Percentiles rank a stretch among this genome's conserved stretches.
phyloP scores from a whole-genome alignment of 2,888 invertebrate genomes.

The Punctoribates punctum region DNA sequence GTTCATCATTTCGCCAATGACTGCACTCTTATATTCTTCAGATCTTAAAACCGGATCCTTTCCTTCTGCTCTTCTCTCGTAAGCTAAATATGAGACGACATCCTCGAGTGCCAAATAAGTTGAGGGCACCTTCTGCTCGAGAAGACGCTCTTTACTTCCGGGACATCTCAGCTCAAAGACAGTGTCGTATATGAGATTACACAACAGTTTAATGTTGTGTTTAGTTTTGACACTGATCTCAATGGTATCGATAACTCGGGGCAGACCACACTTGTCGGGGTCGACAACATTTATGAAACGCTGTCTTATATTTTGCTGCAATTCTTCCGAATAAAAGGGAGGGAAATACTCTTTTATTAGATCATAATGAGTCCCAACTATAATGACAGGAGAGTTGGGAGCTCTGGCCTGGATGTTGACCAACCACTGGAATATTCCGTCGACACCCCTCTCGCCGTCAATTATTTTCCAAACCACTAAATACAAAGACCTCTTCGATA shows the following conservation, averaged over 20 bases:
- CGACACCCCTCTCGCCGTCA: constrained; percentile 84
- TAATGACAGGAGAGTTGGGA: constrained; percentile 91
- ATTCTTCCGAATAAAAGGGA: constrained; percentile 64
- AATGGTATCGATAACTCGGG: constrained; percentile 83
- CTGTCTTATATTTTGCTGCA: constrained; percentile 81
- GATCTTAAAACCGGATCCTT: constrained; percentile 55
- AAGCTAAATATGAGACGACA: constrained; percentile 75
- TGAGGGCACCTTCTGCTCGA: constrained; percentile 92
- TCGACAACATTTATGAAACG: constrained; percentile 87
- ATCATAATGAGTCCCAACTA: constrained; percentile 95
- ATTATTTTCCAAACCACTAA: constrained; percentile 91
- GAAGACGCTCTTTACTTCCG: constrained; percentile 80
- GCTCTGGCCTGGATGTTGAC: constrained; percentile 92
- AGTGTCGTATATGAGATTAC: constrained; percentile 87
- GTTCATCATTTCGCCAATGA: constrained; percentile 62
- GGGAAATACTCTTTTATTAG: constrained; percentile 65
- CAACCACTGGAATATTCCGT: constrained; percentile 88
- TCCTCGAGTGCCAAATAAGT: constrained; percentile 92
- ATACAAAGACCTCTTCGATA: constrained; percentile 89
- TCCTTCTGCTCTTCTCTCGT: constrained; percentile 64
- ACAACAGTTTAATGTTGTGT: constrained; percentile 81
- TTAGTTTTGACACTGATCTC: constrained; percentile 85
- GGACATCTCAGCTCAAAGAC: constrained; percentile 79
- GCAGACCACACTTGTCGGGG: constrained; percentile 91
- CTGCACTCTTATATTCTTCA: constrained; percentile 57